Conservation (phyloP, 2,797 vertebrate genomes). For the Chelidonichthys spinosus region DNA sequence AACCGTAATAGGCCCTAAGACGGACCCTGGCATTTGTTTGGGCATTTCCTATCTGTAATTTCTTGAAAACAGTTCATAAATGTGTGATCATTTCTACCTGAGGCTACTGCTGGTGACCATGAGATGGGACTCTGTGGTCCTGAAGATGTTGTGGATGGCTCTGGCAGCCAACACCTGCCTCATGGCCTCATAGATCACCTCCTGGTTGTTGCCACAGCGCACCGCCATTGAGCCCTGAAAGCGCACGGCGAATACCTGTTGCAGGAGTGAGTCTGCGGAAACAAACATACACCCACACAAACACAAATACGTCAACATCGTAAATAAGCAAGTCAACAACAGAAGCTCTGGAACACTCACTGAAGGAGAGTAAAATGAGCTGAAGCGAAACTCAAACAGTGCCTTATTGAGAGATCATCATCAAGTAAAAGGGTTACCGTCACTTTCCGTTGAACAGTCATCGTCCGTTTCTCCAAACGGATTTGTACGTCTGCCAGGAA, state of each 20-base stretch:
- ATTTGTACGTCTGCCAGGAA: slow-evolving; percentile 89
- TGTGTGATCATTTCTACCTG: slow-evolving; percentile 79
- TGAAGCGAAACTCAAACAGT: background rate
- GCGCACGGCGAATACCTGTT: slow-evolving; percentile 95
- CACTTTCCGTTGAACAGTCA: slow-evolving; percentile 76
- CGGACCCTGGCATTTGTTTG: background rate
- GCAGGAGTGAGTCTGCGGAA: slow-evolving; percentile 90
- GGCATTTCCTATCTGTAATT: background rate
- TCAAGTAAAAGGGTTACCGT: slow-evolving; percentile 81
- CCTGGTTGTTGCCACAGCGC: slow-evolving; percentile 85
- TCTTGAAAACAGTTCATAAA: background rate
- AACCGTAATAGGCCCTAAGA: background rate
- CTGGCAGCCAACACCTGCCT: slow-evolving; percentile 96
- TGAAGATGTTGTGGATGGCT: slow-evolving; percentile 99
- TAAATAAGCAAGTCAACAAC: background rate
- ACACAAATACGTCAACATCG: background rate
- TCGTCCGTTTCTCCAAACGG: slow-evolving; percentile 96
- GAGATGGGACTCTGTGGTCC: slow-evolving; percentile 94
- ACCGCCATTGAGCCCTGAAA: slow-evolving; percentile 98
- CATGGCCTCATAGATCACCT: slow-evolving; percentile 98
- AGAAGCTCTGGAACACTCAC: background rate
- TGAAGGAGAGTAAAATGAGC: background rate
- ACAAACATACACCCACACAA: background rate
- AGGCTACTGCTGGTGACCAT: slow-evolving; percentile 93
- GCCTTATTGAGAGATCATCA: background rate